phyloP scores from a whole-genome alignment of 2,888 invertebrate genomes.

The Ethmia dodecea region DNA sequence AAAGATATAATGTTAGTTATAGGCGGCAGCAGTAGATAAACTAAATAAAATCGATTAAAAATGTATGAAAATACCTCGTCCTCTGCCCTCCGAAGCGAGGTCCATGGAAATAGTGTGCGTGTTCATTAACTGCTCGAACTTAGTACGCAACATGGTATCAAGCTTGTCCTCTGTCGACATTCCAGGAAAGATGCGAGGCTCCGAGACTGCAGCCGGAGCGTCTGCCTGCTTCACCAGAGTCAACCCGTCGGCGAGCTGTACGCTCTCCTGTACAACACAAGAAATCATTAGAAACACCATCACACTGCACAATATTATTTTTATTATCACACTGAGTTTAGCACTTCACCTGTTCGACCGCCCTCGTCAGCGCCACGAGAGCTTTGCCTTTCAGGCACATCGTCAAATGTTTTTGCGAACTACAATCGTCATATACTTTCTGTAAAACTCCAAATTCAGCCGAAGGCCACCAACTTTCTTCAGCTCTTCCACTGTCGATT shows the following conservation, averaged over 20 bases:
- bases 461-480: constrained; percentile 74
- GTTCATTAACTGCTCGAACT: constrained; percentile 79
- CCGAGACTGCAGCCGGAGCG: constrained; percentile 69
- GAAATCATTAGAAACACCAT: constrained; percentile 36
- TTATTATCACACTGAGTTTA: constrained; percentile 17
- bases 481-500: constrained; percentile 70
- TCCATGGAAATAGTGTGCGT: constrained; percentile 82
- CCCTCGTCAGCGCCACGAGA: constrained; percentile 75
- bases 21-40: no score
- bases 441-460: constrained; percentile 77
- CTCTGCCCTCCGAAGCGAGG: constrained; percentile 72
- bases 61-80: constrained; percentile 51
- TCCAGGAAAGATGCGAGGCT: constrained; percentile 76
- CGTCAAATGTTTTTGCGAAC: constrained; percentile 77
- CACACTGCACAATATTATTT: constrained; percentile 36
- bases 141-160: constrained; percentile 66
- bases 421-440: constrained; percentile 81
- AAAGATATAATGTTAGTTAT: no score
- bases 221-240: constrained; percentile 78
- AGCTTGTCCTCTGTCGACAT: constrained; percentile 76
- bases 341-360: constrained; percentile 75
- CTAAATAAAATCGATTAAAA: not conserved
- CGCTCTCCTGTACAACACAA: constrained; percentile 72
- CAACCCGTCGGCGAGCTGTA: constrained; percentile 79
- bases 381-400: constrained; percentile 80